Conservation (phyloP, 2,888 invertebrate genomes). For the Aphelenchoides bicaudatus region DNA sequence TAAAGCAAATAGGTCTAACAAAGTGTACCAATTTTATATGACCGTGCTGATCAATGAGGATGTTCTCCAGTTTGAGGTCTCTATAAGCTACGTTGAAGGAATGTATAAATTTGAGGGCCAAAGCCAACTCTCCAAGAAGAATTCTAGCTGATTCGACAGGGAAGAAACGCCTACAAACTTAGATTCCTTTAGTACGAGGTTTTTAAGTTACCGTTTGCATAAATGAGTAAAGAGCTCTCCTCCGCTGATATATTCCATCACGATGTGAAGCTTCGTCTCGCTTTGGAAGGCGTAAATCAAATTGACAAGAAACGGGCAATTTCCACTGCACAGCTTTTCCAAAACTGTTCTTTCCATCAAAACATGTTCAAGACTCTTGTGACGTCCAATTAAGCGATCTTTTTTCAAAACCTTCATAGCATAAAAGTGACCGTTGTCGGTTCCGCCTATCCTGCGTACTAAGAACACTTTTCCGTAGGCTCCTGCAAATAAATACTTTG, state of each 20-base stretch:
- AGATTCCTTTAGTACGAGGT: too few relatives aligned
- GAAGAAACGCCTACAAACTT: conserved; percentile 85
- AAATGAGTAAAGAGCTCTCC: not conserved
- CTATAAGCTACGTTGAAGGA: conserved; percentile 95
- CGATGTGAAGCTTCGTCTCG: conserved; percentile 88
- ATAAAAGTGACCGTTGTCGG: conserved; percentile 82
- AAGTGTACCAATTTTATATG: conserved; percentile 75
- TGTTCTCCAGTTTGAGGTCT: conserved; percentile 95
- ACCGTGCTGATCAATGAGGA: conserved; percentile 84
- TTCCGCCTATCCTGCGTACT: conserved; percentile 80
- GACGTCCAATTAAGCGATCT: conserved; percentile 73
- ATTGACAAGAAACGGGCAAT: conserved; percentile 90
- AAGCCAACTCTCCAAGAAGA: conserved; percentile 90
- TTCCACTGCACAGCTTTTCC: too few relatives aligned
- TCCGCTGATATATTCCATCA: conserved; percentile 74
- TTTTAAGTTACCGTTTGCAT: not conserved
- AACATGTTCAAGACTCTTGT: conserved; percentile 93
- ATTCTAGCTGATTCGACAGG: conserved; percentile 82
- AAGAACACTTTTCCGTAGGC: conserved; percentile 91
- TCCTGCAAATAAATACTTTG: conserved; percentile 63
- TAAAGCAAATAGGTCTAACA: not conserved
- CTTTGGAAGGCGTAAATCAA: conserved; percentile 98
- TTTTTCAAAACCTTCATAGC: conserved; percentile 98
- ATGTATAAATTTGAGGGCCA: conserved; percentile 90
- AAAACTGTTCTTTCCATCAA: conserved; percentile 81